Base-by-base conservation (phyloP, 1,140 invertebrate species). In the Drosophila bipectinata region DNA sequence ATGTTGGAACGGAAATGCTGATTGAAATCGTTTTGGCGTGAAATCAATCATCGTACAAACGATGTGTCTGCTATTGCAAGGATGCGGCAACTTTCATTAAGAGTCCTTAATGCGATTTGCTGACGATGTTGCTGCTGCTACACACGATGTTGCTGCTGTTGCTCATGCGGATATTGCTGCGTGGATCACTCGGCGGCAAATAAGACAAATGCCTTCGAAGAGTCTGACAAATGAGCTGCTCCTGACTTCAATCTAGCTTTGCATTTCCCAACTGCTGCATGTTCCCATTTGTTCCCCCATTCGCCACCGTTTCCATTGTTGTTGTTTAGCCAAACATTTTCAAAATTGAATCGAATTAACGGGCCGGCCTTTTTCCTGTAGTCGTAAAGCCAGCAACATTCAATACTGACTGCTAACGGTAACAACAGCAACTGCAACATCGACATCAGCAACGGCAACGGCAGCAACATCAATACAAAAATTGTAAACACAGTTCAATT, bases 11-110 rank as follows among this genome's bases (percentile, higher is more conserved):
- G 84, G 79, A 89, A 90, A 90, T 90, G 73, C 79, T 90, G 88
- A 90, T 90, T 90, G 88, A 90, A 90, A 90, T 88, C 88, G 77
- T 74, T 90, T 90, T 75, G 79, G 88, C 88, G 88, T 90, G 88
- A 90, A 90, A 90, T 90, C 88, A 90, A 90, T 90, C 88, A 90
- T 90, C 79, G 82, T 62, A 75, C 76, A 85, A 72, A 49, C 69
- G 49, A 75, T 71, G 62, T 72, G 77, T 81, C 68, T 72, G 76
- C 79, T 68, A 79, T 84, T 64, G 69, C 64, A 80, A 85, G 85
- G 79, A 80, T 88, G 79, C 77, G 66, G 74, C 63, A 90, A 79
- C 72, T 90, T 90, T 90, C 79, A 90, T 90, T 90, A 90, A 79
- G 88, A 84, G 79, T 81, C 83, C 88, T 90, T 90, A 90, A 90